A percentile compares a stretch with the other conserved stretches of the same genome.
Conservation (phyloP, 2,113 vertebrate genomes). For the Pandion haliaetus region DNA sequence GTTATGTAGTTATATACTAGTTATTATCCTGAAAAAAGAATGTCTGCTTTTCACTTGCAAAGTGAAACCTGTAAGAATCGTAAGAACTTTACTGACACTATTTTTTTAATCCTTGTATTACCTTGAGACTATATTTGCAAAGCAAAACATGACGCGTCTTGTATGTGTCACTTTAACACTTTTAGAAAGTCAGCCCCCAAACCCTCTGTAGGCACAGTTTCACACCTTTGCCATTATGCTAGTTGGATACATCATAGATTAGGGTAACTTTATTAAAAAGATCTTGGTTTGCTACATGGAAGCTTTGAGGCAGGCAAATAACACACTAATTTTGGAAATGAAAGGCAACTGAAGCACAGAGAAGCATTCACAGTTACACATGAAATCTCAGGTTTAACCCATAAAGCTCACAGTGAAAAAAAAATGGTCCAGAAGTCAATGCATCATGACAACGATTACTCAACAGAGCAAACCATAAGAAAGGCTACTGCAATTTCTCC, state of each 20-base stretch:
- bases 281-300: background rate
- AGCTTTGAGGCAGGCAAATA: background rate
- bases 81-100: background rate
- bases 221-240: conserved; percentile 8
- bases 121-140: background rate
- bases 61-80: background rate
- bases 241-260: background rate
- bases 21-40: background rate
- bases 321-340: background rate
- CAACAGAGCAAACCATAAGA: background rate
- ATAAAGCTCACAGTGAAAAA: background rate
- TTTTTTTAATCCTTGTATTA: background rate
- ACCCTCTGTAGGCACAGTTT: background rate
- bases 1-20: background rate
- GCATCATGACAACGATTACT: background rate
- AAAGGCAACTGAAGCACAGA: background rate
- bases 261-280: background rate
- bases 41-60: background rate
- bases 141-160: background rate
- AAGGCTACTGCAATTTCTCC: background rate
- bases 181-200: conserved; percentile 16
- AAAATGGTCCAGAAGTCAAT: background rate
- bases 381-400: background rate
- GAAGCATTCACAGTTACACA: background rate
- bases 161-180: background rate